Evolutionary conservation across 2,113 vertebrate genomes (phyloP).

Genomic region (Vulpes ferrilata): DNA sequence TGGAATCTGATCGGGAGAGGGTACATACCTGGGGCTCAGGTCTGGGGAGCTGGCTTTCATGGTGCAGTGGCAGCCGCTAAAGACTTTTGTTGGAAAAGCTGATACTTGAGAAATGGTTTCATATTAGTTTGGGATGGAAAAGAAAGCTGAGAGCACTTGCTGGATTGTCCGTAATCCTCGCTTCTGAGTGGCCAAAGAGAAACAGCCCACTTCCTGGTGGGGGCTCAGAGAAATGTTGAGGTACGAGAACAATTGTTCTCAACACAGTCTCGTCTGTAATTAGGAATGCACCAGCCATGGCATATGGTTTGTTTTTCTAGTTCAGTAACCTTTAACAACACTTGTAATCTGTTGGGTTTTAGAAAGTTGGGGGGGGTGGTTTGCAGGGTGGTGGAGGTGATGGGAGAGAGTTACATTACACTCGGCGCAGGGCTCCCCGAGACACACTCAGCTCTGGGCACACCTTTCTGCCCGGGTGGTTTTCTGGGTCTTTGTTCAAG

Average conservation of each 20-base stretch:
- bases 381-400: not conserved
- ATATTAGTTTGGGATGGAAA: constrained; percentile 17
- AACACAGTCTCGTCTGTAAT: constrained; percentile 27
- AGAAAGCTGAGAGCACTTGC: constrained; percentile 65
- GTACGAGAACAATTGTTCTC: constrained; percentile 39
- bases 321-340: constrained; percentile 48
- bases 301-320: constrained; percentile 30
- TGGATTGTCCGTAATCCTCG: constrained; percentile 67
- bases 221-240: not conserved
- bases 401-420: constrained; percentile 49
- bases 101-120: constrained; percentile 67
- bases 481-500: constrained; percentile 58
- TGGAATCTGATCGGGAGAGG: not conserved
- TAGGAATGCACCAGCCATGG: not conserved
- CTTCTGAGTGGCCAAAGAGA: not conserved
- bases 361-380: not conserved
- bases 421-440: not conserved
- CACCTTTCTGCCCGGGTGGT: not conserved
- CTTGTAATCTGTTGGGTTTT: constrained; percentile 54
- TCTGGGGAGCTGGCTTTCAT: not conserved
- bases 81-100: constrained; percentile 26
- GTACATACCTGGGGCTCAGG: not conserved
- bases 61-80: not conserved
- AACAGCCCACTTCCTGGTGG: constrained; percentile 35
- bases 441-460: not conserved